phyloP scores from a whole-genome alignment of 2,888 invertebrate species.

The Pherbina coryleti region DNA sequence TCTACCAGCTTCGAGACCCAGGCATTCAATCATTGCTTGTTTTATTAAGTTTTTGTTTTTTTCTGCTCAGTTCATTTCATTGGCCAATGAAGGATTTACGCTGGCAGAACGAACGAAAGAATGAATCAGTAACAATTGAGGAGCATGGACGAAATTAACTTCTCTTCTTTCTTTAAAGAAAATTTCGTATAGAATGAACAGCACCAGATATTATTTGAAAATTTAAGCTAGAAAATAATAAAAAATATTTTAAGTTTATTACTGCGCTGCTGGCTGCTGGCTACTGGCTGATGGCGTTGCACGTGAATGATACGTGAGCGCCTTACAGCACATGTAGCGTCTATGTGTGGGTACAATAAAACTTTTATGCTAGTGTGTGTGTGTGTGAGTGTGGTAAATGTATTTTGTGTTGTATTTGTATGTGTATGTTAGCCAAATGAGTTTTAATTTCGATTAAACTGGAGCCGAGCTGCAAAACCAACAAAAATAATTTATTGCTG shows the following conservation, averaged over 20 bases:
- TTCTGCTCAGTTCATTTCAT: not conserved
- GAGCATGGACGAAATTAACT: not conserved
- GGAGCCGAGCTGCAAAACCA: conserved; percentile 22
- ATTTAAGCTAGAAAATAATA: not conserved
- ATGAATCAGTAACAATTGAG: not conserved
- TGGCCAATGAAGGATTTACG: not conserved
- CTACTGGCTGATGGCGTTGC: not conserved
- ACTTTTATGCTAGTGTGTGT: not conserved
- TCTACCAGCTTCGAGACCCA: not conserved
- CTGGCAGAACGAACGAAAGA: not conserved
- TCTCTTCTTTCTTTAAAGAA: not conserved
- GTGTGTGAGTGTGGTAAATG: not conserved
- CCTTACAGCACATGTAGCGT: too few species aligned
- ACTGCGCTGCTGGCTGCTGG: not conserved
- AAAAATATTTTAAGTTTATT: conserved; percentile 3
- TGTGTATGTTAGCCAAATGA: conserved; percentile 21
- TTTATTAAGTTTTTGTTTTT: not conserved
- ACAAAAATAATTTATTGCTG: not conserved
- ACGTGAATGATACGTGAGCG: too few species aligned
- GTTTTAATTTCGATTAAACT: conserved; percentile 44
- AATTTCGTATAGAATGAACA: not conserved
- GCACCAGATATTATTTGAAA: not conserved
- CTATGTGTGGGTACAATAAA: not conserved
- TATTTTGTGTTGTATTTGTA: not conserved
- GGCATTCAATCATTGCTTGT: conserved; percentile 1